phyloP scores from a whole-genome alignment of 2,797 vertebrate species.

The Liparis tanakae region DNA sequence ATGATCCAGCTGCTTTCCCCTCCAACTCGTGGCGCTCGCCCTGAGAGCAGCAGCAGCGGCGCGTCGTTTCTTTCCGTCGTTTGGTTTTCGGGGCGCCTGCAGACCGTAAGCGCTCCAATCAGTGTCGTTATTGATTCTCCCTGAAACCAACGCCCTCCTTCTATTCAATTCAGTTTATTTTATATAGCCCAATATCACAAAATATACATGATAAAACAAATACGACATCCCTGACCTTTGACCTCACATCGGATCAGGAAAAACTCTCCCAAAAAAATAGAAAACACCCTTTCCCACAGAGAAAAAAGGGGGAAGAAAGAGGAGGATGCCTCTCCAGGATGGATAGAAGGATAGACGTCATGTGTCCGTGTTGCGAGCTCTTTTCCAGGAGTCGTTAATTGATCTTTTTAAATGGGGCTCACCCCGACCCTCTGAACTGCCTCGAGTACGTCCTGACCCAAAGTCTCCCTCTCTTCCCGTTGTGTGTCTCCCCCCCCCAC shows the following conservation, averaged over 20 bases:
- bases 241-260: too few relatives aligned
- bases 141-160: background rate
- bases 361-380: background rate
- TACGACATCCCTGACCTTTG: too few relatives aligned
- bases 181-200: too few relatives aligned
- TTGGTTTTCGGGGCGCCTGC: background rate
- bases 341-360: too few relatives aligned
- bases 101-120: background rate
- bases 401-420: slow-evolving; percentile 34
- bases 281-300: too few relatives aligned
- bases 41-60: slow-evolving; percentile 11
- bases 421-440: background rate
- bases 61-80: slow-evolving; percentile 2
- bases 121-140: slow-evolving; percentile 6
- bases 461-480: background rate
- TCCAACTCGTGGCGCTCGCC: background rate
- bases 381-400: slow-evolving; percentile 29
- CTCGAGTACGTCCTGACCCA: background rate
- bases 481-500: slow-evolving; percentile 7
- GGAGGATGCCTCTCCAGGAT: too few relatives aligned
- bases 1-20: background rate
- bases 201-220: too few relatives aligned
- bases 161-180: too few relatives aligned
- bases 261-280: too few relatives aligned
- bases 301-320: too few relatives aligned